phyloP scores from a whole-genome alignment of 2,797 vertebrate genomes.

The Crenichthys baileyi region DNA sequence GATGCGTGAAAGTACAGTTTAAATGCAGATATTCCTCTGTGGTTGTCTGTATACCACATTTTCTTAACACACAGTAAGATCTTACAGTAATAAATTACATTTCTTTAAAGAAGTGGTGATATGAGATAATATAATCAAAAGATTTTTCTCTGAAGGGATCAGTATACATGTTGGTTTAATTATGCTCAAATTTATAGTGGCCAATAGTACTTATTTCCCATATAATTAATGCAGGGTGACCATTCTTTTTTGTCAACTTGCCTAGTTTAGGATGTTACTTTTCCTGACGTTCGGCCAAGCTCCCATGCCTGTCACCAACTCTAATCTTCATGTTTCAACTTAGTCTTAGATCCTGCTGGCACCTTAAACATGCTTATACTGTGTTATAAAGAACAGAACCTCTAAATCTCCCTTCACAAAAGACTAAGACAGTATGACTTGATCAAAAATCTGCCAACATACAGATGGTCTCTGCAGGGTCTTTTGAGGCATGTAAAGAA shows the following conservation, averaged over 20 bases:
- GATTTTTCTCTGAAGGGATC: not conserved
- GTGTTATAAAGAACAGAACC: no score
- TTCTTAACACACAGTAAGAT: not conserved
- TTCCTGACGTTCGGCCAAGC: not conserved
- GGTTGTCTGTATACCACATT: not conserved
- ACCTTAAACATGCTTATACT: not conserved
- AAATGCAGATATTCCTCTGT: constrained; percentile 16
- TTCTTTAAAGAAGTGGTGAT: not conserved
- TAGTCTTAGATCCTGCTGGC: not conserved
- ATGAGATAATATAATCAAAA: not conserved
- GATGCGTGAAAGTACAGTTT: constrained; percentile 21
- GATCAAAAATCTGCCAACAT: no score
- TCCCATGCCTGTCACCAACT: not conserved
- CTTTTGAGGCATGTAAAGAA: no score
- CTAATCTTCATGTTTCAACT: not conserved
- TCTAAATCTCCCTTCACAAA: no score
- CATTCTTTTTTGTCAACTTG: not conserved
- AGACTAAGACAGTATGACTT: no score
- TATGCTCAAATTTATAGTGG: not conserved
- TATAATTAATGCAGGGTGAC: not conserved
- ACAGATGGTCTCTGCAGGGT: no score
- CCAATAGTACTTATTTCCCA: not conserved
- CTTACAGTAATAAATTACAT: not conserved
- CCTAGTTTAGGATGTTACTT: not conserved
- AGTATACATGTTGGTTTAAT: not conserved